These are phyloP conservation scores for Pyrrhia umbra DNA, from an alignment of 2,888 invertebrate genomes.

Conservation along the genomic window DNA sequence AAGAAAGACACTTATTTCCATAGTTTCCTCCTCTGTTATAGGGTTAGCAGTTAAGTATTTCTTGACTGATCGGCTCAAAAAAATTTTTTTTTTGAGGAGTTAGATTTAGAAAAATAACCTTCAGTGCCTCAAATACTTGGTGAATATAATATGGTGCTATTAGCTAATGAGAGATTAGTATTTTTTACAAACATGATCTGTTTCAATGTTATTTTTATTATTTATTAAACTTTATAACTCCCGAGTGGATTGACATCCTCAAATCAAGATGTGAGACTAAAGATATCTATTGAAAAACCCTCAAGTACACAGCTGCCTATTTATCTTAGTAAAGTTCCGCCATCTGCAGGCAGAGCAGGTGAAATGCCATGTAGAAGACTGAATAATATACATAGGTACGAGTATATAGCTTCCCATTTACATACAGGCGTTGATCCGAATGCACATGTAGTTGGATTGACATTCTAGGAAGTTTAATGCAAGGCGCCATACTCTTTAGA, in stretches of 20 bases:
- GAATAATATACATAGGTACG: slow-evolving; percentile 4
- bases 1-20: no score
- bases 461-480: slow-evolving; percentile 26
- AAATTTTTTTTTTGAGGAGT: background rate
- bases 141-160: no score
- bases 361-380: slow-evolving; percentile 10
- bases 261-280: background rate
- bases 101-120: no score
- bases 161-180: no score
- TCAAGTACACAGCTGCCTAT: slow-evolving; percentile 9
- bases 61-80: no score
- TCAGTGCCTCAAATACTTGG: no score
- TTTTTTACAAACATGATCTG: no score
- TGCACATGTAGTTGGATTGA: slow-evolving; percentile 30
- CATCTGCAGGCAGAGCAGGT: slow-evolving; percentile 29
- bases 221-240: background rate
- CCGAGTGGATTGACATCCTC: background rate
- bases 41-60: no score
- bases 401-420: slow-evolving; percentile 21
- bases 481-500: slow-evolving; percentile 23
- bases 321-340: slow-evolving; percentile 15
- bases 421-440: slow-evolving; percentile 36
- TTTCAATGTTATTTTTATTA: no score
- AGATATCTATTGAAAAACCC: background rate
- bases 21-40: no score